Evolutionary conservation across 2,797 vertebrate genomes (phyloP).

Genomic region (Acridotheres tristis): DNA sequence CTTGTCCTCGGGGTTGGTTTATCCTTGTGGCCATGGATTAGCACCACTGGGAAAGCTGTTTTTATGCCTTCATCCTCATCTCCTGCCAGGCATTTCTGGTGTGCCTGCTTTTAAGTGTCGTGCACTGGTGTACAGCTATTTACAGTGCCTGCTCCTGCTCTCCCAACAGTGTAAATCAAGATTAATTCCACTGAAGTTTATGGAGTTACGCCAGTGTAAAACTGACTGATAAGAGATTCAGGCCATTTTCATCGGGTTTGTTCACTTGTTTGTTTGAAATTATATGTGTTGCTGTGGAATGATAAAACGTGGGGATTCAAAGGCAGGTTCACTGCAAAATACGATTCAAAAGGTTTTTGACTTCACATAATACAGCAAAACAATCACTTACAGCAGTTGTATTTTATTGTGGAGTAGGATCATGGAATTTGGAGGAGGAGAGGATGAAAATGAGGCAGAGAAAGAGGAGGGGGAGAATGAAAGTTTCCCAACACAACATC

Average conservation of each 20-base stretch:
- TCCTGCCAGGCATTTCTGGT: neutral
- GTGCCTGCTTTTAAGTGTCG: conserved; percentile 29
- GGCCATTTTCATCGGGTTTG: neutral
- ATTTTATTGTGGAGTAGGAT: neutral
- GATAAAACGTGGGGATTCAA: conserved; percentile 32
- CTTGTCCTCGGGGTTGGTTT: neutral
- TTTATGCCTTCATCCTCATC: neutral
- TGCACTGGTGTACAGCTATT: neutral
- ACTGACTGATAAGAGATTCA: conserved; percentile 44
- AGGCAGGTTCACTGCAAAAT: conserved; percentile 37
- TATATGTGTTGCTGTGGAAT: conserved; percentile 11
- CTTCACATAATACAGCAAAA: conserved; percentile 42
- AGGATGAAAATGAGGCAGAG: neutral
- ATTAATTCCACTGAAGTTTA: conserved; percentile 63
- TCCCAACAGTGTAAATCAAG: conserved; percentile 54
- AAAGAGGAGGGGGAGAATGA: neutral
- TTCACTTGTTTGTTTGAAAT: conserved; percentile 60
- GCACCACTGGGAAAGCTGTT: neutral
- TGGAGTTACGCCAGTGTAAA: conserved; percentile 51
- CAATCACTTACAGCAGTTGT: conserved; percentile 31
- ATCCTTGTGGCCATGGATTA: neutral
- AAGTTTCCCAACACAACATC: neutral
- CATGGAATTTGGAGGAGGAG: neutral
- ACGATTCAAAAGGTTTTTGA: conserved; percentile 33
- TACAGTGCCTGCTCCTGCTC: conserved; percentile 27